Percentiles rank a stretch among this genome's conserved stretches.
Evolutionary conservation across 2,888 invertebrate genomes (phyloP).

Genomic region (Sisyra nigra): DNA sequence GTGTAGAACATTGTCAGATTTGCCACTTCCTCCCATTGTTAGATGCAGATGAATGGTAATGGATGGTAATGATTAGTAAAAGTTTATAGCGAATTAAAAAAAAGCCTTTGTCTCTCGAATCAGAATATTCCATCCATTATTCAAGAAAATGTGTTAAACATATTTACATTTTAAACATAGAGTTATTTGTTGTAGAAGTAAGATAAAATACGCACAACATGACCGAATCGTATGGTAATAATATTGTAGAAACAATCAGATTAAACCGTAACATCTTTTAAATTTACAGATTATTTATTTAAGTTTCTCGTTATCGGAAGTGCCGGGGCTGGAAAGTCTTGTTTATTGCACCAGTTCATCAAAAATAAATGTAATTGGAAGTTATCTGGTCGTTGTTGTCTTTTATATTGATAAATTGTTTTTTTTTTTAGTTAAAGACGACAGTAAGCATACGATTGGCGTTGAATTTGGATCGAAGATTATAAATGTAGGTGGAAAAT

Average conservation of each 20-base stretch:
- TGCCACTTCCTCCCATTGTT: too few species aligned
- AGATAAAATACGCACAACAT: slow-evolving; percentile 1
- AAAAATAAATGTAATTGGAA: slow-evolving; percentile 63
- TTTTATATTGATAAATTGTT: not conserved
- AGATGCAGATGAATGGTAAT: too few species aligned
- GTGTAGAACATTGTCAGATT: too few species aligned
- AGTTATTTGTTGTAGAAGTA: too few species aligned
- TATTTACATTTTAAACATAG: too few species aligned
- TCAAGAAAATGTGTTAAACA: too few species aligned
- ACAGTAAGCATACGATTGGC: slow-evolving; percentile 71
- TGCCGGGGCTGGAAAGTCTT: slow-evolving; percentile 72
- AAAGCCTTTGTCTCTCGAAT: too few species aligned
- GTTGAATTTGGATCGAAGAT: slow-evolving; percentile 81
- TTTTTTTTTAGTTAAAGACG: slow-evolving; percentile 51
- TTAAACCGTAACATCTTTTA: too few species aligned
- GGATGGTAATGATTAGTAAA: too few species aligned
- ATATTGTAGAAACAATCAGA: not conserved
- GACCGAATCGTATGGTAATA: slow-evolving; percentile 1
- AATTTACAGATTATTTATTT: slow-evolving; percentile 58
- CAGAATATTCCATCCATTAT: too few species aligned
- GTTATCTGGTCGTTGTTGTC: not conserved
- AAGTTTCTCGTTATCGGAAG: slow-evolving; percentile 76
- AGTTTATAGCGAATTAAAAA: too few species aligned
- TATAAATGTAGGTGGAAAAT: slow-evolving; percentile 65
- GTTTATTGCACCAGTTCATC: slow-evolving; percentile 68